Conservation (phyloP, 2,113 vertebrate species). For the Lophura nycthemera region DNA sequence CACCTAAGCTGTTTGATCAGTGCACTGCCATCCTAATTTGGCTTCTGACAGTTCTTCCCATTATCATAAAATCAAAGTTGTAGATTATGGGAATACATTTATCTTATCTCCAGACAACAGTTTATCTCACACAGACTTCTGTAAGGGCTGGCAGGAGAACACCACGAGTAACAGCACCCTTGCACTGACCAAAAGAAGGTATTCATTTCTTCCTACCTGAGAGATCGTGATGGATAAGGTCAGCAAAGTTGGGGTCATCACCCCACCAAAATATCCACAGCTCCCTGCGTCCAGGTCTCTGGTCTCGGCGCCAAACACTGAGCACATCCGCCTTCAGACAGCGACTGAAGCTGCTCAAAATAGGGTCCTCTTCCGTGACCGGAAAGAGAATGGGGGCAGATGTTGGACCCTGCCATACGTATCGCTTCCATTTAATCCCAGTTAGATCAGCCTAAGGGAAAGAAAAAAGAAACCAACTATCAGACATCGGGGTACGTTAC, state of each 20-base stretch:
- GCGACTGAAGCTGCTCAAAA: slow-evolving; percentile 97
- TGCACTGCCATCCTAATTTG: accelerated
- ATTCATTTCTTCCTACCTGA: slow-evolving; percentile 79
- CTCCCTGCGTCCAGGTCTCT: slow-evolving; percentile 92
- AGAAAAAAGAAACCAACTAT: neutral
- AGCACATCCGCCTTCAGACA: slow-evolving; percentile 96
- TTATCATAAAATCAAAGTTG: neutral
- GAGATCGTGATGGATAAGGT: slow-evolving; percentile 95
- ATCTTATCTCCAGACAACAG: neutral
- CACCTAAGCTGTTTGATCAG: neutral
- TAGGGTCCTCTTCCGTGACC: slow-evolving; percentile 97
- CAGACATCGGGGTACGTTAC: neutral
- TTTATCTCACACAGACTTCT: accelerated
- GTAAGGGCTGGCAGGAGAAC: neutral
- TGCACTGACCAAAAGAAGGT: neutral
- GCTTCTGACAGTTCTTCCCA: neutral
- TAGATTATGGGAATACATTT: neutral
- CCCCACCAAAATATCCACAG: slow-evolving; percentile 99
- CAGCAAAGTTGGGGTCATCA: slow-evolving; percentile 93
- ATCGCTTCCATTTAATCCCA: slow-evolving; percentile 98
- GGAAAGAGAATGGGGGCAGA: slow-evolving; percentile 97
- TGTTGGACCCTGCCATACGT: slow-evolving; percentile 95
- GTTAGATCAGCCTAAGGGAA: slow-evolving; percentile 91
- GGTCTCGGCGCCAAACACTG: slow-evolving; percentile 94
- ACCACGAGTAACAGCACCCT: neutral